Base-by-base conservation (phyloP, 2,888 invertebrate species). In the Dynastes maya region DNA sequence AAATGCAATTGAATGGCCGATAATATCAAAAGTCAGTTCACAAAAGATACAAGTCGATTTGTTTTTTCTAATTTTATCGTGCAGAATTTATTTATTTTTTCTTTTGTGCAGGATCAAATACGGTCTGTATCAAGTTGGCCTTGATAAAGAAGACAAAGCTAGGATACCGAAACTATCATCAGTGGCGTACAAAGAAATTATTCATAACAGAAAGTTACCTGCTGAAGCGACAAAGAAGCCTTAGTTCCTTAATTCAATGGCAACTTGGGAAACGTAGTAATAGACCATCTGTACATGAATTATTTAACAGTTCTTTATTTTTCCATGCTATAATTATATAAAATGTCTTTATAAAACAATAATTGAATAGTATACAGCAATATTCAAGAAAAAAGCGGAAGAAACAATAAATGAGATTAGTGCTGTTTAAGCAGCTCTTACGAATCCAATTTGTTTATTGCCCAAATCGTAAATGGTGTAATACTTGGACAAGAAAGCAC, bases 391-490 rank as follows among this genome's bases (percentile, higher is more conserved):
- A 29, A 32, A 11, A 11, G 32, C 32, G 5, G 32, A 13, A 29
- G 32, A 51, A 55, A 13, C 5, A 70, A 16, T 40, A 53, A 45
- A 45, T 4, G 11, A 8, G 27, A 5, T 51, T 45, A 8, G 45
- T 0, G 45, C 4, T 37, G 2, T 27, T 65, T 37, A 83, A 72
- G 86, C 85, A 76, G 89, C 88, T 83, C 87, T 85, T 2, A 89
- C 90, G 80, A 91, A 87, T 13, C 88, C 88, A 78, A 91, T 86
- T 40, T 82, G 82, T 51, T 86, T 87, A 2, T 88, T 85, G 74
- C 85, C 84, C 64, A 89, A 82, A 82, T 90, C 86, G 80, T 89
- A 90, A 82, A 90, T 89, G 11, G 89, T 89, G 81, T 90, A 91
- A 84, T 87, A 90, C 81, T 90, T 87, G 70, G 89, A 85, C 65